Base-by-base conservation (phyloP, 2,113 vertebrate genomes). In the Nibea coibor region DNA sequence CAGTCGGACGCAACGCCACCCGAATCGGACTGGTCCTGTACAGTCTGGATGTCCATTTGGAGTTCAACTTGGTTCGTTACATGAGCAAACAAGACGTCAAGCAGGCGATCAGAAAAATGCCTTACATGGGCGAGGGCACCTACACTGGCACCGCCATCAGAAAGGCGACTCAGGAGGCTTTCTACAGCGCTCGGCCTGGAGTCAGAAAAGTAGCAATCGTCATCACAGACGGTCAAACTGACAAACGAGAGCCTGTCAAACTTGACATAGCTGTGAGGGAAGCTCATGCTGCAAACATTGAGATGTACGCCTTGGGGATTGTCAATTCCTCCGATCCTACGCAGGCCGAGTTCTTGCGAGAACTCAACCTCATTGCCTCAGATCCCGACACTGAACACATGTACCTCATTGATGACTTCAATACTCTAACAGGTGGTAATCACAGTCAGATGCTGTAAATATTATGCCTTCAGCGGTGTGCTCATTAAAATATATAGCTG, bases 301-400 rank as follows among this genome's bases (percentile, higher is more conserved):
- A 98, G 90, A 97, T 97, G 96, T 98, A 97, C 1, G 96, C 97
- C 1, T 92, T 98, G 85, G 97, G 97, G 42, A 97, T 97, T 6
- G 94, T 97, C 67, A 98, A 98, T 68, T 94, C 94, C 12, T 95
- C 96, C 39, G 96, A 97, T 87, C 94, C 96, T 26, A 95, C 96
- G 0, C 97, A 97, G 81, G 63, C 28, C 0, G 96, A 97, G 85
- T 98, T 98, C 64, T 85, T 97, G 71, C 90, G 26, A 20, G 96
- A 97, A 83, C 94, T 98, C n/a, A 97, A 97, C 68, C 94, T 97
- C 67, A 98, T 98, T 39, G 97, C 97, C 42, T 98, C 97, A 1
- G 96, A 97, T 61, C 97, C 97, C 15, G 97, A 97, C 89, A 90
- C 82, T 58, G 96, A 98, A 74, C 97, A 98, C 80, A 94, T 97